phyloP scores from a whole-genome alignment of 1,140 invertebrate species.

The Ridgeia piscesae region DNA sequence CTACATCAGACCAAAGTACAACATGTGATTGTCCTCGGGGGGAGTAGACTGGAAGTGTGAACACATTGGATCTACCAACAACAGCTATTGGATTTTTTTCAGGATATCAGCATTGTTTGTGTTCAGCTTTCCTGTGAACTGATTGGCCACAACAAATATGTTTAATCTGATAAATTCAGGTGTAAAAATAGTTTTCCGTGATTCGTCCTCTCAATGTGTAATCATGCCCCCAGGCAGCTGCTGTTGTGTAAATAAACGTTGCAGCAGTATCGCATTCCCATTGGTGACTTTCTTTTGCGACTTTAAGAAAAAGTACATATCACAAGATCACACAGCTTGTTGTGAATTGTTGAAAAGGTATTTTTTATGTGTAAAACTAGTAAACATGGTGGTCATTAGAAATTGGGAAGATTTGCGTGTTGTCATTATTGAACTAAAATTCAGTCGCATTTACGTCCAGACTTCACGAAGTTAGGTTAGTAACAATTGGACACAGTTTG shows the following conservation, averaged over 20 bases:
- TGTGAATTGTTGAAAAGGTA: background rate
- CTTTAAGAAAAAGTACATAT: background rate
- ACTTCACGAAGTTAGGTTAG: background rate
- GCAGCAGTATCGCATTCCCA: background rate
- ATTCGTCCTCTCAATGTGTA: too few species aligned
- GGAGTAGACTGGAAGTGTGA: background rate
- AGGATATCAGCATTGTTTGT: background rate
- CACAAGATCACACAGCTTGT: background rate
- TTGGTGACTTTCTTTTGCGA: background rate
- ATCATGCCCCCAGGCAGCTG: background rate
- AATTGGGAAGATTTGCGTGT: background rate
- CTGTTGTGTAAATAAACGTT: too few species aligned
- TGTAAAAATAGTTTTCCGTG: too few species aligned
- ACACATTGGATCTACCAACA: background rate
- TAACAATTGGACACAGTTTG: background rate
- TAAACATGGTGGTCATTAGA: background rate
- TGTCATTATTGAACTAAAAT: background rate
- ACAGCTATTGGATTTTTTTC: too few species aligned
- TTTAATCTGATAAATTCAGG: background rate
- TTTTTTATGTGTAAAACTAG: background rate
- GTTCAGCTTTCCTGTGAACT: background rate
- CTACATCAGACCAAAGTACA: constrained; percentile 19
- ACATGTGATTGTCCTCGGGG: background rate
- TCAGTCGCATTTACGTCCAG: background rate
- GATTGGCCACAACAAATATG: background rate